Conservation (phyloP, 2,113 vertebrate species). For the Gavia stellata region DNA sequence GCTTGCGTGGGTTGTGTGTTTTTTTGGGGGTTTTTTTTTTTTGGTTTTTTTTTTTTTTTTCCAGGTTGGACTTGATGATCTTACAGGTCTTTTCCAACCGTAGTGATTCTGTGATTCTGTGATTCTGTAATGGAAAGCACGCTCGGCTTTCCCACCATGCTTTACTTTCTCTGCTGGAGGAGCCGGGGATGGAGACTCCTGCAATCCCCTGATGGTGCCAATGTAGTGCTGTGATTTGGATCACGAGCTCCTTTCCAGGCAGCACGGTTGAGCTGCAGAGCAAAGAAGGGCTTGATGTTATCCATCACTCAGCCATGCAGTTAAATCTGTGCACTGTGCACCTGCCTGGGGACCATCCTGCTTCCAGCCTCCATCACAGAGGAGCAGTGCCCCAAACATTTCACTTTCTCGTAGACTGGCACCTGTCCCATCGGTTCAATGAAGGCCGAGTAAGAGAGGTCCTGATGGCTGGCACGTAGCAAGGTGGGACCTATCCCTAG, state of each 20-base stretch:
- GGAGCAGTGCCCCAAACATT: background rate
- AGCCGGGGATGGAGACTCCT: background rate
- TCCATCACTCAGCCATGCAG: accelerated
- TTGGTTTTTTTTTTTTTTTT: no score
- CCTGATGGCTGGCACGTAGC: background rate
- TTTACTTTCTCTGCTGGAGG: background rate
- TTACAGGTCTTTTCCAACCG: no score
- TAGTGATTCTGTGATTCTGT: no score
- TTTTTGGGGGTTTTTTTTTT: no score
- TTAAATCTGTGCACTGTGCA: background rate
- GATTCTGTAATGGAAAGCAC: background rate
- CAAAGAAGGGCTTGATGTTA: background rate
- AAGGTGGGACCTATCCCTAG: background rate
- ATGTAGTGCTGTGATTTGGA: background rate
- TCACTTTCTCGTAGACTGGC: background rate
- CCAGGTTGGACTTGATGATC: no score
- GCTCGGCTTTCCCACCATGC: background rate
- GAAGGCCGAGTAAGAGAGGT: background rate
- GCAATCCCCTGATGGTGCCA: background rate
- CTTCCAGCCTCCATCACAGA: background rate
- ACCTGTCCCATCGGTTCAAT: background rate
- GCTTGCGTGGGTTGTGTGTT: no score
- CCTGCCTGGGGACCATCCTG: background rate
- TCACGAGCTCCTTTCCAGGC: background rate
- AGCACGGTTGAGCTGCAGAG: background rate